Evolutionary conservation across 1,140 invertebrate genomes (phyloP).

Genomic region (Drosophila pallidifrons): DNA sequence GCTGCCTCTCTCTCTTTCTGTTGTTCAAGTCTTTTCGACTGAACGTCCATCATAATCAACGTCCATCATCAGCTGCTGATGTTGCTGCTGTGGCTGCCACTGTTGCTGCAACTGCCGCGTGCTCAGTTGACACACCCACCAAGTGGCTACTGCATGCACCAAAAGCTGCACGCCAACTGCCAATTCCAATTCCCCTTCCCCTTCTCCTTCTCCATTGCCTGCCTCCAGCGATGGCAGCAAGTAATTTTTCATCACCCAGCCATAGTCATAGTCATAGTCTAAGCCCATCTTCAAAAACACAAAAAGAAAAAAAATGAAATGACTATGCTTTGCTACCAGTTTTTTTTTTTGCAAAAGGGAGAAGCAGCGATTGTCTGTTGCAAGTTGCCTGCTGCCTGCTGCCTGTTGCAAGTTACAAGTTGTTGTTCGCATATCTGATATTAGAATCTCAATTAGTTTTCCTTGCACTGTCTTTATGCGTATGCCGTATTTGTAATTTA

Average conservation of each 20-base stretch:
- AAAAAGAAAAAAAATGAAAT: not conserved
- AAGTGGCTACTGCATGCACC: conserved; percentile 53
- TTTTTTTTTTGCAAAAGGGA: conserved; percentile 2
- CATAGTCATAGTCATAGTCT: not conserved
- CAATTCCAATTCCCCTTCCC: conserved; percentile 44
- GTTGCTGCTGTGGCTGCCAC: conserved; percentile 48
- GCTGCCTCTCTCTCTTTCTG: conserved; percentile 23
- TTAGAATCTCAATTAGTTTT: conserved; percentile 83
- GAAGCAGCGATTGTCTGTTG: not conserved
- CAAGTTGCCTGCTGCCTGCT: conserved; percentile 33
- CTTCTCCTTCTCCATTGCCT: conserved; percentile 34
- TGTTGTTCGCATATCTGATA: conserved; percentile 66
- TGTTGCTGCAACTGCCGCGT: conserved; percentile 56
- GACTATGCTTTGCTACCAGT: conserved; percentile 50
- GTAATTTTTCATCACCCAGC: conserved; percentile 79
- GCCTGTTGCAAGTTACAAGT: conserved; percentile 57
- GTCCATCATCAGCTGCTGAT: conserved; percentile 80
- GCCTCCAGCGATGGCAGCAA: conserved; percentile 72
- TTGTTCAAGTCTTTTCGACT: too few species aligned
- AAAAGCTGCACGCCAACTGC: conserved; percentile 56
- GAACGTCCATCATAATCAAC: conserved; percentile 82
- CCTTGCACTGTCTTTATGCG: conserved; percentile 63
- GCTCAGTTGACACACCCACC: conserved; percentile 67
- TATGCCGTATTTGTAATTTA: conserved; percentile 59
- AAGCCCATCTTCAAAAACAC: conserved; percentile 7